Base-by-base conservation (phyloP, 2,888 invertebrate genomes). In the Drosophila dives region DNA sequence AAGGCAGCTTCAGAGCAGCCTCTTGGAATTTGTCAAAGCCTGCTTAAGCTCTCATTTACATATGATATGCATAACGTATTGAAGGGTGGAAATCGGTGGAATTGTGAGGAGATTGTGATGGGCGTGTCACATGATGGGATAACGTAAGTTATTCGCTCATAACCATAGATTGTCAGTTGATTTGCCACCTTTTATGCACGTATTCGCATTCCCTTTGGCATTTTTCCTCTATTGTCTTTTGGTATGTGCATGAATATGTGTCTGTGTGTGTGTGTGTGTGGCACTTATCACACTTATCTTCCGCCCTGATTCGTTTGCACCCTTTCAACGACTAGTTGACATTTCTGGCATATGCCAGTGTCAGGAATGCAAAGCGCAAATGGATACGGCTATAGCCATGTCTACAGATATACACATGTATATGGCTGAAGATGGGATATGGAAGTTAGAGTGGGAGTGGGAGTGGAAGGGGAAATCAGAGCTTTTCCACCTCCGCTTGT, bases 111-210 rank as follows among this genome's bases (percentile, higher is more conserved):
- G 23, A 12, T 11, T 29, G 5, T 5, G 17, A 17, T 29, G 29
- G 29, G 11, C 29, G 17, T 26, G 20, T 20, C 17, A 45, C 8
- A 15, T 7, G n/a, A 33, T 72, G 45, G 58, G 49, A 59, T 59
- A 71, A 63, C 50, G 54, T 75, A 65, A 78, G 67, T 70, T 78
- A 78, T 71, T 53, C 75, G 76, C 81, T 86, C 81, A 81, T 83
- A 83, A 80, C 70, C 75, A 72, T 68, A 83, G 84, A 83, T 86
- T 84, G 86, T 62, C 75, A 73, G 77, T 67, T 68, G 75, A 85
- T 80, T 83, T 77, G 83, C 75, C 67, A 69, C 54, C 68, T 68
- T 78, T 78, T 65, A 61, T 75, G 70, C 75, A 65, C 64, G 55
- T 64, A 51, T 62, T 70, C 56, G 51, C 64, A 68, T 65, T 73